Conservation (phyloP, 2,888 invertebrate genomes). For the Neoaliturus tenellus region DNA sequence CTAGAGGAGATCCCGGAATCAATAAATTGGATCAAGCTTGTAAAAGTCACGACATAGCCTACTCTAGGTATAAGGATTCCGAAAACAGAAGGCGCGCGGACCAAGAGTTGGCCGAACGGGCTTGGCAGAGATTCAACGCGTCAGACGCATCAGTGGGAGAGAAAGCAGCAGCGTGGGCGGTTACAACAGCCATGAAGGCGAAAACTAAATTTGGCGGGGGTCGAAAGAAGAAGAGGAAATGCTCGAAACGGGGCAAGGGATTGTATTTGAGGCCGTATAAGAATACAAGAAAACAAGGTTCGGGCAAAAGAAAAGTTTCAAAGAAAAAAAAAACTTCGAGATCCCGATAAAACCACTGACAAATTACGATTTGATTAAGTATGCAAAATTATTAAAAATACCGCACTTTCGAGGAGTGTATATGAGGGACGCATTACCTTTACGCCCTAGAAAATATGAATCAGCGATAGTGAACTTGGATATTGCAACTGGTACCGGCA, state of each 20-base stretch:
- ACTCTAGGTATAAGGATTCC: conserved; percentile 41
- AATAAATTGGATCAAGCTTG: conserved; percentile 62
- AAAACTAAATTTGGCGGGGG: conserved; percentile 55
- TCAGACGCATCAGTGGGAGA: conserved; percentile 54
- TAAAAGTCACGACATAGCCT: conserved; percentile 60
- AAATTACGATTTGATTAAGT: conserved; percentile 60
- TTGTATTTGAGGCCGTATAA: not conserved
- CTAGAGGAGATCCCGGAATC: conserved; percentile 52
- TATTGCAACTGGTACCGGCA: conserved; percentile 65
- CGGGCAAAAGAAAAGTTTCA: not conserved
- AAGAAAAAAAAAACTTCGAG: not conserved
- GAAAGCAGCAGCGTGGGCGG: conserved; percentile 57
- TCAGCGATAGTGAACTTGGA: conserved; percentile 69
- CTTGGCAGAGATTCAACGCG: conserved; percentile 58
- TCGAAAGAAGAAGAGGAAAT: not conserved
- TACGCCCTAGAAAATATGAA: conserved; percentile 64
- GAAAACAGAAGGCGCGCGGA: conserved; percentile 58
- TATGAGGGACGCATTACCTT: conserved; percentile 70
- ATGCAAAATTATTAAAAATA: conserved; percentile 65
- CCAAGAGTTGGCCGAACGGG: conserved; percentile 38
- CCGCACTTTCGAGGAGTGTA: conserved; percentile 69
- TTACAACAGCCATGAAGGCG: conserved; percentile 60
- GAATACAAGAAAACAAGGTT: not conserved
- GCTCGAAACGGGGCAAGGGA: not conserved
- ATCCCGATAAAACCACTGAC: conserved; percentile 26